Evolutionary conservation across 2,797 vertebrate species (phyloP).

Genomic region (Graptemys geographica): DNA sequence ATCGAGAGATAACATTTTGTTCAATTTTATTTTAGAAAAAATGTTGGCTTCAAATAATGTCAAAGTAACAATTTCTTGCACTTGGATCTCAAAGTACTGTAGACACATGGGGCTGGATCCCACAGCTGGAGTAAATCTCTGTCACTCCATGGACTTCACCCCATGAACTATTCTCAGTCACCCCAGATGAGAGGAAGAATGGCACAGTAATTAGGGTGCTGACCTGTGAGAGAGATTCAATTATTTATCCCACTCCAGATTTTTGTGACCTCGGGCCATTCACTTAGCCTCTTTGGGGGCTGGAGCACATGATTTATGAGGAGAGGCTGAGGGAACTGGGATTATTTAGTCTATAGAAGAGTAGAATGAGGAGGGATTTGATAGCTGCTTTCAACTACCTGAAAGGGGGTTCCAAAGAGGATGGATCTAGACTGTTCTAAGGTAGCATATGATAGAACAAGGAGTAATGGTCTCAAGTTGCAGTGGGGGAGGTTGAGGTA

Average conservation of each 20-base stretch:
- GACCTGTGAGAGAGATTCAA: background rate
- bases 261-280: background rate
- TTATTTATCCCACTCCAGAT: background rate
- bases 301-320: too few species aligned
- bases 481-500: too few species aligned
- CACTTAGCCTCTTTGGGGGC: background rate
- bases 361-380: too few species aligned
- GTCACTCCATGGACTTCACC: background rate
- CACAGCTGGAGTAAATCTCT: background rate
- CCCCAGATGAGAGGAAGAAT: background rate
- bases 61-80: background rate
- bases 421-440: too few species aligned
- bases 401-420: too few species aligned
- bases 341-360: too few species aligned
- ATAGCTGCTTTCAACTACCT: too few species aligned
- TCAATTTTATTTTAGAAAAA: background rate
- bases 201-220: background rate
- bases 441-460: too few species aligned
- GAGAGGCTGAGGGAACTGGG: too few species aligned
- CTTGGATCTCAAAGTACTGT: background rate
- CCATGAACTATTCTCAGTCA: background rate
- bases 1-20: slow-evolving; percentile 45
- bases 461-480: too few species aligned
- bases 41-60: background rate
- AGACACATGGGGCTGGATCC: background rate